phyloP scores from a whole-genome alignment of 92 coral and sea anemone genomes.

The Isaurus tuberculatus region DNA sequence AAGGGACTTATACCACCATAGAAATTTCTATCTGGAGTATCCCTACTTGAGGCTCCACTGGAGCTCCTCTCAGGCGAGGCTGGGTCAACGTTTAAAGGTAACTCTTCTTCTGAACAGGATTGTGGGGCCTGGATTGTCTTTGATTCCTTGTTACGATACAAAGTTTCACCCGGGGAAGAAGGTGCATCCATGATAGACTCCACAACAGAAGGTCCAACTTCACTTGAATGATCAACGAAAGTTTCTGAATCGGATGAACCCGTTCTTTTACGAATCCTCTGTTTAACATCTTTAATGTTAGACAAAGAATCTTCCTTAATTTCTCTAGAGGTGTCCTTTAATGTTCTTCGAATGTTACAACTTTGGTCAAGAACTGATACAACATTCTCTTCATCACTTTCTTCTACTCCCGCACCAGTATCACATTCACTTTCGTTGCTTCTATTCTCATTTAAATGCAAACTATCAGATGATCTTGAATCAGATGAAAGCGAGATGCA shows the following conservation, averaged over 20 bases:
- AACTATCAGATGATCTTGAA: conserved; percentile 83
- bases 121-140: neutral
- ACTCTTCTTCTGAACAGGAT: neutral
- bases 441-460: conserved; percentile 66
- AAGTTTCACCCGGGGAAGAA: conserved; percentile 56
- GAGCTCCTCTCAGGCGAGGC: neutral
- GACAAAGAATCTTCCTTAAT: neutral
- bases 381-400: conserved; percentile 64
- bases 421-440: conserved; percentile 37
- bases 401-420: neutral
- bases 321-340: conserved; percentile 20
- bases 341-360: neutral
- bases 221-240: conserved; percentile 12
- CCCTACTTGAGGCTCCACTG: neutral
- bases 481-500: conserved; percentile 94
- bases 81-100: neutral
- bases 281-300: neutral
- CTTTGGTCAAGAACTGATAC: conserved; percentile 45
- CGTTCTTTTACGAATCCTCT: conserved; percentile 1
- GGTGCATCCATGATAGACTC: conserved; percentile 83
- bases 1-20: neutral
- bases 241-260: neutral
- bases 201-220: conserved; percentile 44
- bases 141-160: conserved; percentile 38
- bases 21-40: neutral